phyloP scores from a whole-genome alignment of 2,797 vertebrate species.

The Parambassis ranga region DNA sequence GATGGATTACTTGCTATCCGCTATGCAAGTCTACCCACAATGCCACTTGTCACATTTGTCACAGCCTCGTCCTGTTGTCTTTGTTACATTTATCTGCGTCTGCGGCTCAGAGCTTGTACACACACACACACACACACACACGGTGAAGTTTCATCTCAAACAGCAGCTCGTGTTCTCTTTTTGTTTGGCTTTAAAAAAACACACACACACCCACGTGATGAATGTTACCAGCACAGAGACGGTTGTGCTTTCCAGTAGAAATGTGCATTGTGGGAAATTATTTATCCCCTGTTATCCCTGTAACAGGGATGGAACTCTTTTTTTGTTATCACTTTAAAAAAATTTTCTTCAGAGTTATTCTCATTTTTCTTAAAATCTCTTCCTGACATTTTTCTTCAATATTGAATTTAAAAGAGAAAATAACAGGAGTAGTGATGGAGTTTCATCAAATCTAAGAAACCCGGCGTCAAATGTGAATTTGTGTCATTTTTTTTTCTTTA shows the following conservation, averaged over 20 bases:
- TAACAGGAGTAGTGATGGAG: too few relatives aligned
- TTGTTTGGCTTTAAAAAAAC: constrained; percentile 20
- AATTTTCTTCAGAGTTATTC: not conserved
- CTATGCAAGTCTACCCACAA: constrained; percentile 59
- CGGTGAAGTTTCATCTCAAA: constrained; percentile 56
- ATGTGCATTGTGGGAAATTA: not conserved
- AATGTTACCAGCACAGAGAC: constrained; percentile 27
- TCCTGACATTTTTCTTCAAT: not conserved
- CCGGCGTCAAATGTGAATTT: constrained; percentile 10
- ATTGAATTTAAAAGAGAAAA: too few relatives aligned
- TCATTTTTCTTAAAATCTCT: too few relatives aligned
- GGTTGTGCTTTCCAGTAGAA: not conserved
- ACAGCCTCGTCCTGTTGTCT: constrained; percentile 61
- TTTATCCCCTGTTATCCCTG: not conserved
- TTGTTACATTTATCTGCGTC: constrained; percentile 62
- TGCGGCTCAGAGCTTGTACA: constrained; percentile 19
- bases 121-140: too few relatives aligned
- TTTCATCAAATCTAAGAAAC: not conserved
- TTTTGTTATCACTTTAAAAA: not conserved
- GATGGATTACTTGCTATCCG: constrained; percentile 82
- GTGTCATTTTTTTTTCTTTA: constrained; percentile 28
- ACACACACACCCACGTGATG: not conserved
- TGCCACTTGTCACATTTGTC: constrained; percentile 72
- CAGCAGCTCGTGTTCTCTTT: constrained; percentile 32
- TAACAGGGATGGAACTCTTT: not conserved